Conservation (phyloP, 2,113 vertebrate genomes). For the Meleagris gallopavo region DNA sequence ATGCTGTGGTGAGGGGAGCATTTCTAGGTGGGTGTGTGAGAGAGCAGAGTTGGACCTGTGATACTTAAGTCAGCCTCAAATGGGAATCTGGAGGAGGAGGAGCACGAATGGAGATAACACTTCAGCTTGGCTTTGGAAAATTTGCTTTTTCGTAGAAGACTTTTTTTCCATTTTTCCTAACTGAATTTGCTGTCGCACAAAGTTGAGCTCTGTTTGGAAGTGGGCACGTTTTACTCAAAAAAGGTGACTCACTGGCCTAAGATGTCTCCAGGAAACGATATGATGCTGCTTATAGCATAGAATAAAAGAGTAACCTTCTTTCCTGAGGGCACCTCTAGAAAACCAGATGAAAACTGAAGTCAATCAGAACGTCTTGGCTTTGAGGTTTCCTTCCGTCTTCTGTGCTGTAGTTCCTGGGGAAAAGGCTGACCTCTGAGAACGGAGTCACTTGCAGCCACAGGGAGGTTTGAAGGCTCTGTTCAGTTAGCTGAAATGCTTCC, state of each 20-base stretch:
- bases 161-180: background rate
- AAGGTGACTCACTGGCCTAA: conserved; percentile 16
- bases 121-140: background rate
- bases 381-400: background rate
- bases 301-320: conserved; percentile 7
- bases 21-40: background rate
- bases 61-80: background rate
- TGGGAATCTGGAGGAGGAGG: conserved; percentile 22
- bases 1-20: background rate
- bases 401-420: background rate
- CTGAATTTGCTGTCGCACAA: background rate
- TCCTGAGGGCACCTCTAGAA: background rate
- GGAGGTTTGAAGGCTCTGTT: background rate
- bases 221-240: background rate
- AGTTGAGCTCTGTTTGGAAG: background rate
- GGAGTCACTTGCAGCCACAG: background rate
- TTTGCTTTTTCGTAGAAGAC: background rate
- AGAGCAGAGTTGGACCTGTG: background rate
- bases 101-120: conserved; percentile 5
- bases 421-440: background rate
- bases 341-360: background rate
- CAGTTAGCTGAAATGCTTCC: background rate
- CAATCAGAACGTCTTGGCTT: background rate
- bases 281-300: background rate
- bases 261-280: conserved; percentile 36